Conservation (phyloP, 2,888 invertebrate genomes). For the Agrotis clavis region DNA sequence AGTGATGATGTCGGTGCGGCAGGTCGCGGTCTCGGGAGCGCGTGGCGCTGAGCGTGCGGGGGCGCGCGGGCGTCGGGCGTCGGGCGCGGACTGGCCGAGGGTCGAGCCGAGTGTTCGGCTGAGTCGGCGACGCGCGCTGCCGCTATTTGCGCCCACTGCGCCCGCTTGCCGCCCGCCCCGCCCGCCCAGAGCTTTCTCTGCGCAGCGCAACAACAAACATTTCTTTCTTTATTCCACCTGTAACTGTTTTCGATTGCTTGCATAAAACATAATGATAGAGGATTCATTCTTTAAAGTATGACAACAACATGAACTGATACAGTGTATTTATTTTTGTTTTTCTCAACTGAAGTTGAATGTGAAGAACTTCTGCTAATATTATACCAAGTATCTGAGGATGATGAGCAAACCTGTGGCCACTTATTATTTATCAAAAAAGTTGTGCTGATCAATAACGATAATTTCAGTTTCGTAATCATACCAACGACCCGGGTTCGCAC, state of each 20-base stretch:
- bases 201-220: slow-evolving; percentile 85
- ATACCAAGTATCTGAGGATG: neutral
- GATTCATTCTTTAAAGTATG: slow-evolving; percentile 1
- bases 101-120: slow-evolving; percentile 68
- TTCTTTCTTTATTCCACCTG: slow-evolving; percentile 81
- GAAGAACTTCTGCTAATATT: neutral
- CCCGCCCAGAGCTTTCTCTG: slow-evolving; percentile 87
- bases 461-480: neutral
- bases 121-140: slow-evolving; percentile 84
- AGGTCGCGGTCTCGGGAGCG: slow-evolving; percentile 49
- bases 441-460: neutral
- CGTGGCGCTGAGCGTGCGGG: slow-evolving; percentile 48
- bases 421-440: slow-evolving; percentile 21
- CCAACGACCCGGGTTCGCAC: no score
- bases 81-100: slow-evolving; percentile 77
- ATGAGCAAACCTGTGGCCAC: neutral
- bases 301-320: no score
- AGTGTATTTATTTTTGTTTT: no score
- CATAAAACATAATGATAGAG: slow-evolving; percentile 19
- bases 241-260: slow-evolving; percentile 65
- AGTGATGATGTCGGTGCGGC: slow-evolving; percentile 60
- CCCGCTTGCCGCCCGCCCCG: slow-evolving; percentile 82
- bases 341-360: neutral
- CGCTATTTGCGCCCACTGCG: slow-evolving; percentile 88
- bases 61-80: slow-evolving; percentile 60